Base-by-base conservation (phyloP, 2,113 vertebrate genomes). In the Gnathonemus longibarbis region DNA sequence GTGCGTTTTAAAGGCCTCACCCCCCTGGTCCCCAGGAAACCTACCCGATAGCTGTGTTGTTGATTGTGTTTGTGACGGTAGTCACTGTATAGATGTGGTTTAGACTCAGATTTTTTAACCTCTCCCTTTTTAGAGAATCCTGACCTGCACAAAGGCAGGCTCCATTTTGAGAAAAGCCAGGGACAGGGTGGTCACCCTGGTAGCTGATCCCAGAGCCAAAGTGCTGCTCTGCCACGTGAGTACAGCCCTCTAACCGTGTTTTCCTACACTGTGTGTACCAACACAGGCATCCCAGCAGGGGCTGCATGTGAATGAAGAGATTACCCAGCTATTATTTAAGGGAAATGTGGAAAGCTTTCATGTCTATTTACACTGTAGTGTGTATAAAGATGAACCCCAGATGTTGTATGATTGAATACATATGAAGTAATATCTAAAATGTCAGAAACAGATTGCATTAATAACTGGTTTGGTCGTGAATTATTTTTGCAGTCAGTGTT, bases 191-290 rank as follows among this genome's bases (percentile, higher is more conserved):
- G 97, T 99, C 56, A 97, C 96, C 2, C 94, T 99, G 62, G 93
- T 95, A 0, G 89, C 96, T 0, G 98, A 99, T 92, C 19, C 5
- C 86, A 97, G 91, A 0, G 95, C 96, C 92, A 94, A 95, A 93
- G 93, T 99, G 91, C 91, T 99, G 89, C 97, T 96, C 80, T 99
- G 98, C 92, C 98, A 99, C 0, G 98, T 99, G 94, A 97, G 98
- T 97, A 89, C 2, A 1, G 74, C 45, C 24, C n/a, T 4, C 11
- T 31, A 70, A 31, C 58, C 27, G n/a, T 70, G 27, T 70, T 66
- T 66, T 27, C 62, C 62, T 62, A 62, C n/a, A 27, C 62, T 31
- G 62, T 31, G 27, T 70, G 62, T 5, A 31, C 62, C 10, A 31
- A 48, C 21, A 50, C 21, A 48, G n/a, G 84, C 35, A 80, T 48